Conservation (phyloP, 92 coral and sea anemone species). For the Epizoanthus stellaris region DNA sequence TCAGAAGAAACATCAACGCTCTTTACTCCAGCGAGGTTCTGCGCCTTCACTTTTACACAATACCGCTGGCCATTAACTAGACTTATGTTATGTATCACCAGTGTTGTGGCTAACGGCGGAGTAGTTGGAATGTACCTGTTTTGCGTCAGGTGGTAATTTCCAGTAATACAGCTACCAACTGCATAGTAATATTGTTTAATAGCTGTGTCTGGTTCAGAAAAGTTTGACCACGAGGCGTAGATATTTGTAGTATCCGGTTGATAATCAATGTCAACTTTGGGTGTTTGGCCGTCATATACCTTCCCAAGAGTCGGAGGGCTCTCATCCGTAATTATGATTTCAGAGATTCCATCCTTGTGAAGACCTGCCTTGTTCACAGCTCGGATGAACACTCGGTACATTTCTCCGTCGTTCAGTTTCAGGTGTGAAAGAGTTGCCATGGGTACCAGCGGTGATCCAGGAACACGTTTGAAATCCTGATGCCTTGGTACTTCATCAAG, state of each 20-base stretch:
- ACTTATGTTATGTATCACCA: constrained; percentile 51
- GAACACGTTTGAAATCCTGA: constrained; percentile 68
- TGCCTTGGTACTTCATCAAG: constrained; percentile 36
- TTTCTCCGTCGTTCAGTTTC: constrained; percentile 60
- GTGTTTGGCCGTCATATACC: constrained; percentile 80
- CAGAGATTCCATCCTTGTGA: constrained; percentile 74
- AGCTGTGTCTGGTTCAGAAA: constrained; percentile 69
- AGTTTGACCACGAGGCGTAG: constrained; percentile 82
- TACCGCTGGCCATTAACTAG: constrained; percentile 89
- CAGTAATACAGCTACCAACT: constrained; percentile 85
- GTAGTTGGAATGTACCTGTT: constrained; percentile 59
- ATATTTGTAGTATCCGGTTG: constrained; percentile 68
- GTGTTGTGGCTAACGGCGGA: constrained; percentile 73
- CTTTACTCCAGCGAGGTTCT: constrained; percentile 84
- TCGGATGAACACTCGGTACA: constrained; percentile 73
- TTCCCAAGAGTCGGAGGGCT: constrained; percentile 80
- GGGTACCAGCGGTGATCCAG: constrained; percentile 68
- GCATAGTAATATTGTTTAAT: constrained; percentile 87
- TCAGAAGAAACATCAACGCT: constrained; percentile 79
- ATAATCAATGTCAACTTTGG: constrained; percentile 70
- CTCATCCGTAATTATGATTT: constrained; percentile 72
- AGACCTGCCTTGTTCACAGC: constrained; percentile 81
- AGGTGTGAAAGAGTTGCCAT: constrained; percentile 73
- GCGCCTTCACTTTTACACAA: constrained; percentile 88
- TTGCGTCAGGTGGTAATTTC: constrained; percentile 89